These are phyloP conservation scores for Pararge aegeria DNA, from an alignment of 1,140 invertebrate species.

Conservation along the genomic window DNA sequence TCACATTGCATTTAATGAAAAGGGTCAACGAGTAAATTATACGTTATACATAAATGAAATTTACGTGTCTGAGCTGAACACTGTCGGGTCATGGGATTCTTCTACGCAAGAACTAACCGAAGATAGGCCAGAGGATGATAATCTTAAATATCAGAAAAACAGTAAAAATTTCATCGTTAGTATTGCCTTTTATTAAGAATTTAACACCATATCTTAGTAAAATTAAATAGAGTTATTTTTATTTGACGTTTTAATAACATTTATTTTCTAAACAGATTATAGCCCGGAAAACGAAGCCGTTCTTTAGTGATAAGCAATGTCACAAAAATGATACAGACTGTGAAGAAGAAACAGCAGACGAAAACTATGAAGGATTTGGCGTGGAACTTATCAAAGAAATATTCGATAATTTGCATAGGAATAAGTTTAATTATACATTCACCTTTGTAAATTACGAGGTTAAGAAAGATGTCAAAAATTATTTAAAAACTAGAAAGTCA, in stretches of 20 bases:
- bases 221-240: too few relatives aligned
- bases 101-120: slow-evolving; percentile 31
- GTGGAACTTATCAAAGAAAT: slow-evolving; percentile 88
- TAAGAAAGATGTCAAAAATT: slow-evolving; percentile 84
- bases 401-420: slow-evolving; percentile 81
- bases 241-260: too few relatives aligned
- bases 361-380: slow-evolving; percentile 87
- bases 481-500: slow-evolving; percentile 87
- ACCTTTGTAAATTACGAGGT: slow-evolving; percentile 57
- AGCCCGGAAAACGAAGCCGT: slow-evolving; percentile 60
- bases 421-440: slow-evolving; percentile 64
- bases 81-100: slow-evolving; percentile 57
- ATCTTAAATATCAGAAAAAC: slow-evolving; percentile 33
- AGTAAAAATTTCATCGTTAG: slow-evolving; percentile 68
- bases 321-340: slow-evolving; percentile 37
- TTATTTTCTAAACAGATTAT: slow-evolving; percentile 45
- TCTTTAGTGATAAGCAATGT: slow-evolving; percentile 57
- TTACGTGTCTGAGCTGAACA: slow-evolving; percentile 40
- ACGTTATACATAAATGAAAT: slow-evolving; percentile 64
- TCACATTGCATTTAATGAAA: slow-evolving; percentile 55
- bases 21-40: slow-evolving; percentile 61
- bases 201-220: too few relatives aligned
- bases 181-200: slow-evolving; percentile 3
- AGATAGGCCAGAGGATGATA: slow-evolving; percentile 27
- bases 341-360: slow-evolving; percentile 64